phyloP scores from a whole-genome alignment of 2,113 vertebrate genomes.

The Salvelinus alpinus region DNA sequence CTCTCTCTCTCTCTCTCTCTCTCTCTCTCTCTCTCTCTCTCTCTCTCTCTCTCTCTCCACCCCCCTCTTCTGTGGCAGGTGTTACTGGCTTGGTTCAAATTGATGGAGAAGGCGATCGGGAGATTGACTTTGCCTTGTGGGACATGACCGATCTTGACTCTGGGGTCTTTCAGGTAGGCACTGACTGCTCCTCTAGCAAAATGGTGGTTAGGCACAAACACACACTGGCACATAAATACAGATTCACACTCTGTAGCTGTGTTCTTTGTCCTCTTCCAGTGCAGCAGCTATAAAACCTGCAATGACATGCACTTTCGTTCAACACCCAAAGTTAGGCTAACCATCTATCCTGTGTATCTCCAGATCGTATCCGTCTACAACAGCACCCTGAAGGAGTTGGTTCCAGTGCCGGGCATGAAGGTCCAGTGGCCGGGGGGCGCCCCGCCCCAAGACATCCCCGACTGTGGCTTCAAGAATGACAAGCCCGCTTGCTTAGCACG shows the following conservation, averaged over 20 bases:
- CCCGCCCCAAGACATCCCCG: slow-evolving; percentile 80
- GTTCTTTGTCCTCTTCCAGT: no score
- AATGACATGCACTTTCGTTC: neutral
- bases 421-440: slow-evolving; percentile 82
- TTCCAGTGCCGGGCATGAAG: slow-evolving; percentile 65
- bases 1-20: no score
- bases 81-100: slow-evolving; percentile 83
- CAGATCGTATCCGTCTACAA: slow-evolving; percentile 87
- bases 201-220: neutral
- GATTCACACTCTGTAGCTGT: neutral
- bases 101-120: slow-evolving; percentile 84
- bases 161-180: slow-evolving; percentile 80
- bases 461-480: slow-evolving; percentile 85
- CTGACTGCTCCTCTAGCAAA: neutral
- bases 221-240: neutral
- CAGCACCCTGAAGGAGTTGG: slow-evolving; percentile 78
- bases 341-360: neutral
- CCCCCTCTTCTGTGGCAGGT: slow-evolving; percentile 61
- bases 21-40: neutral
- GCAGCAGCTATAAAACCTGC: neutral
- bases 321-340: neutral
- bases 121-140: slow-evolving; percentile 89
- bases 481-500: slow-evolving; percentile 78
- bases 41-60: slow-evolving; percentile 1
- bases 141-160: slow-evolving; percentile 76